Base-by-base conservation (phyloP, 30 jellyfish, hydroid and myxozoan species). In the Aurelia sp. region DNA sequence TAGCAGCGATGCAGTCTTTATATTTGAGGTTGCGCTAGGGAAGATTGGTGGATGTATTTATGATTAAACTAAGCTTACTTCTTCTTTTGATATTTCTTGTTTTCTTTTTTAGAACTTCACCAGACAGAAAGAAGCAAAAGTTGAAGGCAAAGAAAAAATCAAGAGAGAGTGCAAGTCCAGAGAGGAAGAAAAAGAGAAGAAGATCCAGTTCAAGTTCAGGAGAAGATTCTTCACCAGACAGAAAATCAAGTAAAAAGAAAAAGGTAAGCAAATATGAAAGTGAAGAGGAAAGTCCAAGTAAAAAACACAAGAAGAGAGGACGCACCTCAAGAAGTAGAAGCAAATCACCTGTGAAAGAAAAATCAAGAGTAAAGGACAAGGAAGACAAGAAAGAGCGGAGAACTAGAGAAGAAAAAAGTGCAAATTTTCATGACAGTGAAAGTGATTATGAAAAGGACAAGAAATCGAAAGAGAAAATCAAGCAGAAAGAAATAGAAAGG, bases 321-420 rank as follows among this genome's bases (percentile, higher is more conserved):
- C 68, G 75, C 22, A 89, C 74, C 19, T 64, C 76, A 20, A 30
- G 67, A 31, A 76, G 87, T 70, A 73, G 68, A 53, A 84, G 93
- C 57, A 72, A 63, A 60, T 87, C 96, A 18, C 96, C 90, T 3
- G 88, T 67, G 71, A 72, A 90, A 63, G 84, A 52, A 24, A 89
- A 80, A 61, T 48, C 27, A 17, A 89, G 58, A 50, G 93, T 72
- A 10, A 81, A 62, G 38, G 55, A 55, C 1, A 81, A 73, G 52
- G 86, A 72, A 62, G 61, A 67, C 5, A 76, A 63, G 22, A 64
- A 53, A 67, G 87, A 61, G 21, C 57, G 78, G 30, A 53, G 62
- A 24, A 77, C 63, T 30, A 55, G 21, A 4, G 55, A 30, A n/a
- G 72, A 44, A 13, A 44, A 22, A 22, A 30, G 67, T n/a, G 91